phyloP scores from a whole-genome alignment of 2,113 vertebrate genomes.

The Xenopus tropicalis region UCB_Xtro_10.0 CM004443.2:104282501-104283000 shows the following conservation, averaged over 20 bases:
- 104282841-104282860: not conserved
- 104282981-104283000: not conserved
- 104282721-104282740: not conserved
- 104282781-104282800: not conserved
- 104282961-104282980: conserved; percentile 1
- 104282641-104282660: not conserved
- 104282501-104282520: no score
- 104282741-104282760: conserved; percentile 12
- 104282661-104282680: no score
- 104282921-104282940: not conserved
- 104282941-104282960: not conserved
- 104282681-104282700: conserved; percentile 5
- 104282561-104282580: not conserved
- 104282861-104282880: not conserved
- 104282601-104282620: conserved; percentile 73
- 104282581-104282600: conserved; percentile 51
- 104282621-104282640: conserved; percentile 59
- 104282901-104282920: conserved; percentile 2
- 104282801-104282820: not conserved
- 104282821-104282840: conserved; percentile 14
- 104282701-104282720: conserved; percentile 8
- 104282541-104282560: not conserved
- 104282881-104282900: not conserved
- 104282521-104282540: no score
- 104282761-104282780: conserved; percentile 6